Evolutionary conservation across 2,888 invertebrate genomes (phyloP), one percentile per base, ranked within the genome.

Genomic region (Parnassius glacialis): DNA sequence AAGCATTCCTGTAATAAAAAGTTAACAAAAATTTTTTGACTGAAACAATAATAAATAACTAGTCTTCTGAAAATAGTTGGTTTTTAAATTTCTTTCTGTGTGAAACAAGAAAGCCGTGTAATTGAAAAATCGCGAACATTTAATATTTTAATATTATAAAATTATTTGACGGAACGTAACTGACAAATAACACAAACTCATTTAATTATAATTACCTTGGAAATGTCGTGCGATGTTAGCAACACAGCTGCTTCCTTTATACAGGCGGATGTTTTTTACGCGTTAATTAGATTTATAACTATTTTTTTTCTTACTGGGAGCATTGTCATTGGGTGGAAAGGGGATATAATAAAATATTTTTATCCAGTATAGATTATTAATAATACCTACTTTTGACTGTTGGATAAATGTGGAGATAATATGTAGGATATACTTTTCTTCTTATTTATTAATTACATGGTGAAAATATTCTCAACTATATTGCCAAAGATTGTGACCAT

Each of bases 171-270:
- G 56, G 20, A 44, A 62, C 52, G n/a, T 52, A 43, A 43, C 43
- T 11, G 45, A 45, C 16, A 11, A 34, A 44, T 45, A 59, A 67
- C 2, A 62, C 64, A 70, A 67, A 45, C 34, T 34, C 52, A 52
- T 52, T 57, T 50, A 57, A 57, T 68, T 68, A 68, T 68, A 65
- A 67, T 68, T 65, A 54, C 61, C 58, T 52, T 52, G 66, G 62
- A 63, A 67, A 65, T 63, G 63, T 67, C 57, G 59, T 66, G 67
- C 69, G 67, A 42, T 60, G 68, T 66, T 52, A 59, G 53, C 62
- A 43, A 57, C 61, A 57, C 72, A 70, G 69, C 70, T 72, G 70
- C 61, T 57, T 2, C n/a, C 13, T 16, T 44, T 61, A 43, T 62
- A 67, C 67, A 68, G 62, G 65, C 10, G 61, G 68, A 55, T 68